A percentile compares a stretch with the other conserved stretches of the same genome.
Conservation (phyloP, 2,888 invertebrate genomes). For the Acleris cristana region DNA sequence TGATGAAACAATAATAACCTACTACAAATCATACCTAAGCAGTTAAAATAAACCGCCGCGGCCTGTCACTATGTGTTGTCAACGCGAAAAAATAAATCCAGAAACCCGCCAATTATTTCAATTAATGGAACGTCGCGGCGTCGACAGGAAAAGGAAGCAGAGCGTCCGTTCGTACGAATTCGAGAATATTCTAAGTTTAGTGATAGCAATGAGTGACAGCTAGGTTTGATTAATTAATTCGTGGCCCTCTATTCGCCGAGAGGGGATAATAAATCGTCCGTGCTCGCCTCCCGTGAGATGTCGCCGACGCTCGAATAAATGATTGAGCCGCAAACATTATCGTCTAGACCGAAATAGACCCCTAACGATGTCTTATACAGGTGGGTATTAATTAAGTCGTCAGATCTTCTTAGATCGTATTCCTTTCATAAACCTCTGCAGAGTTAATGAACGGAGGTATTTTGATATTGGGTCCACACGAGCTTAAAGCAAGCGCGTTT, state of each 20-base stretch:
- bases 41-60: slow-evolving; percentile 39
- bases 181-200: slow-evolving; percentile 64
- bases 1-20: slow-evolving; percentile 17
- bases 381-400: slow-evolving; percentile 78
- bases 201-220: slow-evolving; percentile 78
- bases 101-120: slow-evolving; percentile 79
- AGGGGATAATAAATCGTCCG: slow-evolving; percentile 79
- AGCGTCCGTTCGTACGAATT: slow-evolving; percentile 45
- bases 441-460: slow-evolving; percentile 41
- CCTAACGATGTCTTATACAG: slow-evolving; percentile 80
- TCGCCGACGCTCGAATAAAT: slow-evolving; percentile 77
- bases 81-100: slow-evolving; percentile 70
- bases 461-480: slow-evolving; percentile 38
- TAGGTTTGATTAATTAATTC: slow-evolving; percentile 82
- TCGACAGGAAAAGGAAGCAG: slow-evolving; percentile 79
- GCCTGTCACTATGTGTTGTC: slow-evolving; percentile 65
- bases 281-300: slow-evolving; percentile 78
- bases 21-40: slow-evolving; percentile 33
- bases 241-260: slow-evolving; percentile 67
- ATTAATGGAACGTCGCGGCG: slow-evolving; percentile 76
- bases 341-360: slow-evolving; percentile 75
- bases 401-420: slow-evolving; percentile 74
- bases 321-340: slow-evolving; percentile 77
- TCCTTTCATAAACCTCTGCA: slow-evolving; percentile 60
- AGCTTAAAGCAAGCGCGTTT: background rate